A percentile compares a stretch with the other conserved stretches of the same genome.
These are phyloP conservation scores for Drosophila subsilvestris DNA, from an alignment of 2,888 invertebrate species.

Conservation along the genomic window DNA sequence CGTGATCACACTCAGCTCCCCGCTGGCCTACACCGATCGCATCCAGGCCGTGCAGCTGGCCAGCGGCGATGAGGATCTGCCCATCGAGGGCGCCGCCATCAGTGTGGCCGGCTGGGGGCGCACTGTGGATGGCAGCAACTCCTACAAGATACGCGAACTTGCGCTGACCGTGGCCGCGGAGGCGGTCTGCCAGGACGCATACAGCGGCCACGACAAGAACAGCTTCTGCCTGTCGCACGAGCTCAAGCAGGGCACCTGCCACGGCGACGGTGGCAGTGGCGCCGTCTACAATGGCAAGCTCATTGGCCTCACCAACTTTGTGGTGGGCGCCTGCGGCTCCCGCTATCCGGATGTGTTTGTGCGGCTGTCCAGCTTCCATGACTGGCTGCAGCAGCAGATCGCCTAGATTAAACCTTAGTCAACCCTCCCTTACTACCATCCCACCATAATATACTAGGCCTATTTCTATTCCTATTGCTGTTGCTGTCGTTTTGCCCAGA, in stretches of 20 bases:
- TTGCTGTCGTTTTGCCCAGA: not conserved
- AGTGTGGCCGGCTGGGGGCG: constrained; percentile 82
- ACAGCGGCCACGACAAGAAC: constrained; percentile 50
- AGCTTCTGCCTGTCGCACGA: constrained; percentile 76
- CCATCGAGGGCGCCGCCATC: constrained; percentile 60
- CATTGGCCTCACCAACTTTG: constrained; percentile 74
- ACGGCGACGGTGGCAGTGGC: constrained; percentile 81
- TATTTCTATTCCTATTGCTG: too few species aligned
- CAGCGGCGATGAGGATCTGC: constrained; percentile 34
- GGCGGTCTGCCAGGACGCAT: constrained; percentile 65
- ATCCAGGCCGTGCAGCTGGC: constrained; percentile 69
- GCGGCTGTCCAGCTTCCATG: constrained; percentile 51
- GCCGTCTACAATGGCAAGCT: constrained; percentile 72
- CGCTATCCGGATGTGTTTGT: constrained; percentile 78
- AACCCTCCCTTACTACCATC: too few species aligned
- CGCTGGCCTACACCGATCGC: constrained; percentile 60
- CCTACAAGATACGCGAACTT: constrained; percentile 70
- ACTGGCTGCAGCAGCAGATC: constrained; percentile 66
- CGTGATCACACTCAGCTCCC: constrained; percentile 63
- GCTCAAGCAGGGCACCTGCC: constrained; percentile 77
- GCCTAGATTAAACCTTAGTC: constrained; percentile 13
- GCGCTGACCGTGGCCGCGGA: constrained; percentile 55
- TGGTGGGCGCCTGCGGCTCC: constrained; percentile 80
- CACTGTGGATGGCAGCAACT: constrained; percentile 52
- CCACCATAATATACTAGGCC: not conserved